Percentiles rank a stretch among this genome's conserved stretches.
These are phyloP conservation scores for Saguinus oedipus DNA, from an alignment of 2,797 vertebrate species.

Conservation along the genomic window DNA sequence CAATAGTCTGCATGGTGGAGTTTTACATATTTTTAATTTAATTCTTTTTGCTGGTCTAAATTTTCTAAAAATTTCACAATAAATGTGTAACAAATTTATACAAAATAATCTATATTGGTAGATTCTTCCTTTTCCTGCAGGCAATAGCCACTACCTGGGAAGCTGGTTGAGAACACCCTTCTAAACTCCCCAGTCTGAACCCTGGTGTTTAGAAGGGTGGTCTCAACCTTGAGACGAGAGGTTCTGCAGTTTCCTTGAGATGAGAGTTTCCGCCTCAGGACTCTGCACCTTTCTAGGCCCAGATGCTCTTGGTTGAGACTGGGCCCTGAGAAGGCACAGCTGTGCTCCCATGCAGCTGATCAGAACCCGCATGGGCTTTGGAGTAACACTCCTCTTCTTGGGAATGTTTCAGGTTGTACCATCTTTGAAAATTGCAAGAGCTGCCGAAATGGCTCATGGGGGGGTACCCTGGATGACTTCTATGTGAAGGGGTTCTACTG, in stretches of 20 bases:
- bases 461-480: slow-evolving; percentile 93
- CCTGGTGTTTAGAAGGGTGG: neutral
- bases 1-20: neutral
- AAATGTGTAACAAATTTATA: neutral
- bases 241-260: neutral
- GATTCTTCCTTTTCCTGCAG: neutral
- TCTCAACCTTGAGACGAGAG: neutral
- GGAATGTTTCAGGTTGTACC: slow-evolving; percentile 90
- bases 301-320: neutral
- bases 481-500: slow-evolving; percentile 95
- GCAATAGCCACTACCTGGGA: neutral
- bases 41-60: neutral
- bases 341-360: accelerated
- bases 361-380: neutral
- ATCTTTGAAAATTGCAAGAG: slow-evolving; percentile 98
- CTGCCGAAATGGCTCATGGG: slow-evolving; percentile 97
- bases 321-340: neutral
- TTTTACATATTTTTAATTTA: neutral
- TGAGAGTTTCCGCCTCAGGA: neutral
- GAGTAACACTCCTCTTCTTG: slow-evolving; percentile 22
- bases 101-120: neutral
- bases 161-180: neutral
- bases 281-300: neutral
- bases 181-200: neutral
- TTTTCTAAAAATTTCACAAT: neutral